Percentiles rank a stretch among this genome's conserved stretches.
These are phyloP conservation scores for Esox masquinongy DNA, from an alignment of 2,797 vertebrate species.

Conservation along the genomic window DNA sequence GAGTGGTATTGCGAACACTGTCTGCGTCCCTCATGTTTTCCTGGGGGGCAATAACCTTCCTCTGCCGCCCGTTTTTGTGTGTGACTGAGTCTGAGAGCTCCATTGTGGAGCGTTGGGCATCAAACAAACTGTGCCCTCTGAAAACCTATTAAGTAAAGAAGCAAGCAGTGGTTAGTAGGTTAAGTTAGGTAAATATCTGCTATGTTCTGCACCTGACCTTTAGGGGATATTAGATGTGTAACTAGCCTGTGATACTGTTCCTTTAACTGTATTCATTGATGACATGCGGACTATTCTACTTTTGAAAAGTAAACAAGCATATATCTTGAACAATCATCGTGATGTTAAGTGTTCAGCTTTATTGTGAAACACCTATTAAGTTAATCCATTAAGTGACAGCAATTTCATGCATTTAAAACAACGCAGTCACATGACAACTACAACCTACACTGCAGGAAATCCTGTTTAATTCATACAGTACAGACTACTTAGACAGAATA, in stretches of 20 bases:
- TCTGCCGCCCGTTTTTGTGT: conserved; percentile 75
- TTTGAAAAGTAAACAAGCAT: not conserved
- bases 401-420: not conserved
- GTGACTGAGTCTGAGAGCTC: conserved; percentile 59
- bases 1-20: conserved; percentile 29
- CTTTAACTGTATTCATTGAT: not conserved
- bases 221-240: not conserved
- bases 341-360: not conserved
- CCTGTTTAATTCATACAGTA: not conserved
- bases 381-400: not conserved
- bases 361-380: not conserved
- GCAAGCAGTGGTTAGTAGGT: not conserved
- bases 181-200: not conserved
- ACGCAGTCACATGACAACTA: not conserved
- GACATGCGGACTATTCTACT: not conserved
- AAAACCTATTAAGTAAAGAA: conserved; percentile 49
- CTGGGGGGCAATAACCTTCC: conserved; percentile 50
- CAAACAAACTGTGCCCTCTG: conserved; percentile 55
- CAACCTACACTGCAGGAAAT: not conserved
- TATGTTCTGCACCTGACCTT: not conserved
- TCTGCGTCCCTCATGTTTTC: conserved; percentile 33
- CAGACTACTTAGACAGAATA: not conserved
- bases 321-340: not conserved
- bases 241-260: not conserved
- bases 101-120: conserved; percentile 67